These are phyloP conservation scores for Drosophila ercepeae DNA, from an alignment of 1,140 invertebrate species.

Conservation along the genomic window DNA sequence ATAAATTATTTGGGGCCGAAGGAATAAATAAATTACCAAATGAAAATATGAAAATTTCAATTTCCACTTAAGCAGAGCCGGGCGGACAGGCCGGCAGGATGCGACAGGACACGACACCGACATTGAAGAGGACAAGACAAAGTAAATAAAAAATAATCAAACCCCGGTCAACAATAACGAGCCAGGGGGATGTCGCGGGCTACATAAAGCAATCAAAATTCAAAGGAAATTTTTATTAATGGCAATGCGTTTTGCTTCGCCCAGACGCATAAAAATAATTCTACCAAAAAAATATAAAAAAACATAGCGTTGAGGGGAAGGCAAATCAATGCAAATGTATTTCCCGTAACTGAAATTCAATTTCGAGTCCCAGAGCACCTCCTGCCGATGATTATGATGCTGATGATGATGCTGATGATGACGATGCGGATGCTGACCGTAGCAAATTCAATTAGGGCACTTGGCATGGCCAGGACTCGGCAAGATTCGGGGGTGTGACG, in stretches of 20 bases:
- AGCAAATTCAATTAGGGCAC: slow-evolving; percentile 78
- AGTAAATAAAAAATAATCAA: slow-evolving; percentile 78
- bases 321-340: slow-evolving; percentile 82
- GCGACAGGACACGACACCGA: slow-evolving; percentile 28
- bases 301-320: neutral
- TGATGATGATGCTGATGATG: slow-evolving; percentile 26
- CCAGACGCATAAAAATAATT: slow-evolving; percentile 76
- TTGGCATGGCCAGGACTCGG: slow-evolving; percentile 33
- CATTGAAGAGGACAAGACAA: slow-evolving; percentile 51
- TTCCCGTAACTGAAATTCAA: slow-evolving; percentile 77
- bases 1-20: slow-evolving; percentile 66
- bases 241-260: slow-evolving; percentile 68
- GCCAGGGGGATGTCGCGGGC: slow-evolving; percentile 11
- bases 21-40: slow-evolving; percentile 57
- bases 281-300: neutral
- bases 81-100: slow-evolving; percentile 37
- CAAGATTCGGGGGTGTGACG: slow-evolving; percentile 6
- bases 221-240: slow-evolving; percentile 83
- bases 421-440: slow-evolving; percentile 65
- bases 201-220: slow-evolving; percentile 80
- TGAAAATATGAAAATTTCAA: slow-evolving; percentile 82
- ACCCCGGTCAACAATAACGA: slow-evolving; percentile 62
- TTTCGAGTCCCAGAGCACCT: slow-evolving; percentile 61
- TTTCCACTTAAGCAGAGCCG: slow-evolving; percentile 67
- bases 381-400: slow-evolving; percentile 33